Evolutionary conservation across 2,888 invertebrate species (phyloP).

Genomic region (Caenorhabditis zanzibari): DNA sequence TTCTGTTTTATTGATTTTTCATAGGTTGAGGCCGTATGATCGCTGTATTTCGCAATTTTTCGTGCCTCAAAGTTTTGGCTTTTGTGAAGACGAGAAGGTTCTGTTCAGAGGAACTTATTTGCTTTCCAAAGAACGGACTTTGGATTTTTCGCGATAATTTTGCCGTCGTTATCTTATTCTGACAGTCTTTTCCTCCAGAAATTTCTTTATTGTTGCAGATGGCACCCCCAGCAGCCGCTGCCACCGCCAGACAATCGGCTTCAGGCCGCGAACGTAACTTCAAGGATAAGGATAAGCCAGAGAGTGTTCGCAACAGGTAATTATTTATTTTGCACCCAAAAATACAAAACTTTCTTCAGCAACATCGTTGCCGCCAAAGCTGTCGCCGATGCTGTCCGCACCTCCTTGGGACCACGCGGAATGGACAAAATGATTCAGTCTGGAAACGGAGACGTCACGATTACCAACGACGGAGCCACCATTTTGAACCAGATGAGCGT

Average conservation of each 20-base stretch:
- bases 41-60: neutral
- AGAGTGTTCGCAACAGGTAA: constrained; percentile 83
- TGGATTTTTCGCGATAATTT: no score
- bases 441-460: constrained; percentile 97
- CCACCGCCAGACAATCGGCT: constrained; percentile 65
- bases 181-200: neutral
- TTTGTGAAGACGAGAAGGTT: neutral
- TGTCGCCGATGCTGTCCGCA: constrained; percentile 98
- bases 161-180: neutral
- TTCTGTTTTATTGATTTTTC: constrained; percentile 10
- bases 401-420: constrained; percentile 96
- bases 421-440: constrained; percentile 99
- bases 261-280: constrained; percentile 72
- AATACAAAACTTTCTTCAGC: constrained; percentile 89
- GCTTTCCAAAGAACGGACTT: no score
- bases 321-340: neutral
- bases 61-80: neutral
- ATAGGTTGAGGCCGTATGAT: neutral
- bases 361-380: constrained; percentile 98
- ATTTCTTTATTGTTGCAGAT: constrained; percentile 47
- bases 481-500: constrained; percentile 99
- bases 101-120: no score
- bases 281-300: constrained; percentile 89
- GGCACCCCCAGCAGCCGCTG: constrained; percentile 66
- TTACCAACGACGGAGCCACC: constrained; percentile 99